Evolutionary conservation across 2,888 invertebrate species (phyloP).

Genomic region (Pyralis farinalis): DNA sequence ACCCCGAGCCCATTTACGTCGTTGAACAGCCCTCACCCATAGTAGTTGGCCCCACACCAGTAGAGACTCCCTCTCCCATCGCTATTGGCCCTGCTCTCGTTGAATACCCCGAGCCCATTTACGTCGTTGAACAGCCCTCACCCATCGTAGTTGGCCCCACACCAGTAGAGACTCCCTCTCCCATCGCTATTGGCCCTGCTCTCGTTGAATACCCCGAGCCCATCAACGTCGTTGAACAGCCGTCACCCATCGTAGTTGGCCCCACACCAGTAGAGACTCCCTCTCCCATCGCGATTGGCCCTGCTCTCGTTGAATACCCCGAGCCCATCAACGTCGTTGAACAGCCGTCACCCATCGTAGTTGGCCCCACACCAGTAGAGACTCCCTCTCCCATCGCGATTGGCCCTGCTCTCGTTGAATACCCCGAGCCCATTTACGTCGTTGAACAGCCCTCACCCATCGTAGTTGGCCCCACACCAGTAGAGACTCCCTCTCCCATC

Average conservation of each 20-base stretch:
- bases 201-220: background rate
- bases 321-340: background rate
- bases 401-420: conserved; percentile 1
- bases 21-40: conserved; percentile 6
- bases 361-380: background rate
- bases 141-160: conserved; percentile 1
- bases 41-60: background rate
- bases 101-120: background rate
- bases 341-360: background rate
- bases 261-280: background rate
- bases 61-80: background rate
- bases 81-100: background rate
- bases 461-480: too few species aligned
- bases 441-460: too few species aligned
- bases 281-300: background rate
- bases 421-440: too few species aligned
- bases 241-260: background rate
- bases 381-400: background rate
- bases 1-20: conserved; percentile 8
- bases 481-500: background rate
- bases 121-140: background rate
- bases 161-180: background rate
- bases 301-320: background rate
- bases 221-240: background rate
- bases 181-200: conserved; percentile 1